Base-by-base conservation (phyloP, 2,888 invertebrate species). In the Tiphia femorata region DNA sequence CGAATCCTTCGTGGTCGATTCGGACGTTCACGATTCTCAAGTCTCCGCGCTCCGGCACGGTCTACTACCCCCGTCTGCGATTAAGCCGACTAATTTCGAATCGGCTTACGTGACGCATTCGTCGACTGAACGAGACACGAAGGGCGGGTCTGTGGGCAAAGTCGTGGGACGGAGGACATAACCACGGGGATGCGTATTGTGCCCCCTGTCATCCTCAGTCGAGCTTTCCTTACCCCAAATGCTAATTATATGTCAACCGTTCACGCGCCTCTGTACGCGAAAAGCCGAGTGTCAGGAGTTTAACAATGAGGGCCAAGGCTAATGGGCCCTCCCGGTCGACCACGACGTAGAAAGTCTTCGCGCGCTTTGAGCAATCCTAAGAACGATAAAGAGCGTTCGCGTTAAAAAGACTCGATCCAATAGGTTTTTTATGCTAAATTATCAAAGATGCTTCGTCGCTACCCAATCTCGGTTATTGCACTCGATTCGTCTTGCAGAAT, bases 181-280 rank as follows among this genome's bases (percentile, higher is more conserved):
- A 70, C 65, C 62, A 59, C 62, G 64, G 62, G 70, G 67, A 67
- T 58, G 69, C 49, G 73, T 65, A 80, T 81, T 81, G 79, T 80
- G 73, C 70, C 67, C 70, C 61, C 80, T 82, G 82, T 82, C 82
- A 82, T 78, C 75, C 74, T 79, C 82, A 82, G 82, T 72, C 71
- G 63, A 72, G 72, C 70, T 72, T 79, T 77, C 72, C 72, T 77
- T 77, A 71, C 72, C 73, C 72, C 77, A 71, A 76, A 82, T 81
- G 82, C 81, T 83, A 83, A 83, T 82, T 82, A 81, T 77, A 78
- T 77, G 75, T 79, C 76, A 77, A 76, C 70, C 64, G 62, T 70
- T 67, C 67, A 67, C 69, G 64, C 64, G 62, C 65, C 62, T 55
- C 62, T 72, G 66, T n/a, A n/a, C 72, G 60, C 66, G 62, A 58